Base-by-base conservation (phyloP, 2,888 invertebrate genomes). In the Caenorhabditis becei region DNA sequence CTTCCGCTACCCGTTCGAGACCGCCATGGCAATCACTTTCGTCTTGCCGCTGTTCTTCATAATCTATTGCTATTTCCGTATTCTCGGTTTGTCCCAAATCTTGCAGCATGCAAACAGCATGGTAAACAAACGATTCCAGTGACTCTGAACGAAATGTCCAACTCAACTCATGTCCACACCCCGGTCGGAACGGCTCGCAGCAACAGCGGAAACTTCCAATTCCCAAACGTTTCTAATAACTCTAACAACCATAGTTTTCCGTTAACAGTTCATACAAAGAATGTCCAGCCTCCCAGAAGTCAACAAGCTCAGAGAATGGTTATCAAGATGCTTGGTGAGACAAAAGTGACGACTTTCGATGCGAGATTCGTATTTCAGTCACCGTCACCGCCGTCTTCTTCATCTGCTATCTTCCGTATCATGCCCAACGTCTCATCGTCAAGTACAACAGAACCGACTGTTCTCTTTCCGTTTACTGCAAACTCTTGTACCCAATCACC, bases 301-400 rank as follows among this genome's bases (percentile, higher is more conserved):
- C 89, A 89, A 58, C 89, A 89, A 65, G 91, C 91, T 2, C 91
- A 91, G 61, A 84, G 84, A 65, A 89, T 89, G 84, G 90, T 91
- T 11, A 86, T 91, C 53, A 88, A 89, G 66, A 91, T 91, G 90
- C 84, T 91, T 10, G 87, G 88, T 85, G 41, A 16, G 24, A 11
- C 5, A 18, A 0, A 11, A 54, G 26, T 10, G 18, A 24, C 20
- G 26, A 23, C n/a, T 26, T 20, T 3, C 23, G 7, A 41, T 10
- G 18, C 18, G 14, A 16, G 28, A 7, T 11, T 35, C 51, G 51
- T 14, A 7, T 70, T 77, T 54, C 77, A 86, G 89, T 89, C 5
- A 89, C 87, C 1, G 89, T 91, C 1, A 84, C 89, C 0, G 80
- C 83, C 8, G 87, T 90, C 4, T 91, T 91, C 78, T 91, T 91